Percentiles rank a stretch among this genome's conserved stretches.
phyloP scores from a whole-genome alignment of 2,888 invertebrate species.

The Drosophila borealis region DNA sequence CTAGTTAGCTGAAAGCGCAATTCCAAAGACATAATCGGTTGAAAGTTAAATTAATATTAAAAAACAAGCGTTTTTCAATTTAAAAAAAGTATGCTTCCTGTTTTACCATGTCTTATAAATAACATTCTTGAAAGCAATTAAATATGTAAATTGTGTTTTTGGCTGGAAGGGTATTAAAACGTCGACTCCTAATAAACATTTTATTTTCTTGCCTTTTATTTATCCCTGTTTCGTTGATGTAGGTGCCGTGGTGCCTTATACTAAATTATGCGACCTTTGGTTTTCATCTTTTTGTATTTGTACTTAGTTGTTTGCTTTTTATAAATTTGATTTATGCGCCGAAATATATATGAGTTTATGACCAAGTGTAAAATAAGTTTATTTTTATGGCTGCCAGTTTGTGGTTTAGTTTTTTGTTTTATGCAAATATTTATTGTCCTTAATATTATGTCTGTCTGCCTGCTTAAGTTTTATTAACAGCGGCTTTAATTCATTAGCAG shows the following conservation, averaged over 20 bases:
- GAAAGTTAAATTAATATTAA: no score
- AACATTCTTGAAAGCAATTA: no score
- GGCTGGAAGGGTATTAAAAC: constrained; percentile 12
- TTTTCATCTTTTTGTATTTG: constrained; percentile 13
- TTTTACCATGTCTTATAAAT: no score
- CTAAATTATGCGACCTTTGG: constrained; percentile 59
- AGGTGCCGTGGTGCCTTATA: constrained; percentile 32
- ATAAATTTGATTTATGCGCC: constrained; percentile 64
- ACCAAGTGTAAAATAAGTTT: constrained; percentile 54
- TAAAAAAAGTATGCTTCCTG: no score
- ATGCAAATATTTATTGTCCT: constrained; percentile 51
- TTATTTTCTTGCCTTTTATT: not conserved
- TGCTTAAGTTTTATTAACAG: constrained; percentile 68
- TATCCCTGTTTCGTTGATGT: constrained; percentile 9
- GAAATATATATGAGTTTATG: constrained; percentile 35
- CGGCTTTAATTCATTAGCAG: constrained; percentile 76
- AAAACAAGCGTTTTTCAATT: no score
- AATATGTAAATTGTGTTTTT: not conserved
- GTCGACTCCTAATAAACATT: not conserved
- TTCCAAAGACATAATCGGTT: no score
- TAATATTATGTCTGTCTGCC: constrained; percentile 21
- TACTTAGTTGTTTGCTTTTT: not conserved
- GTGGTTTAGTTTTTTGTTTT: constrained; percentile 37
- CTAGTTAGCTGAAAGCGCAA: no score
- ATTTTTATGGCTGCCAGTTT: constrained; percentile 34